Conservation (phyloP, 1,140 invertebrate genomes). For the Argopecten irradians region DNA sequence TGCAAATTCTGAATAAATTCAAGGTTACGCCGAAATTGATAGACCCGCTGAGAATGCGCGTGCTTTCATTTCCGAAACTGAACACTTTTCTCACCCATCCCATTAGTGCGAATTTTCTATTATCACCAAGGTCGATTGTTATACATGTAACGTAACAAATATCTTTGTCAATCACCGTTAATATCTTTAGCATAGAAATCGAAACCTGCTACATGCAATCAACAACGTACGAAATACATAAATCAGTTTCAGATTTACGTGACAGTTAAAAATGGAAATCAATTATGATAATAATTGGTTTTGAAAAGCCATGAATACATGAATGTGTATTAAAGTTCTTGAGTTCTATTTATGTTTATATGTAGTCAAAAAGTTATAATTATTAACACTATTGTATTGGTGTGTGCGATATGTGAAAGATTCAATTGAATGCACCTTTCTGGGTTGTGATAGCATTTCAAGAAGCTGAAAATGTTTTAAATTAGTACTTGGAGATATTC, state of each 20-base stretch:
- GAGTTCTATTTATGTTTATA: no score
- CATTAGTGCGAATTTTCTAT: not conserved
- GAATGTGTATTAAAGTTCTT: not conserved
- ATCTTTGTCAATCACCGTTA: not conserved
- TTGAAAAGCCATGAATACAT: not conserved
- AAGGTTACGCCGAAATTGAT: not conserved
- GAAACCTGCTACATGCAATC: not conserved
- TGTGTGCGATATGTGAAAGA: no score
- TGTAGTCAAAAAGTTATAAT: no score
- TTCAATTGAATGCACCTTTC: no score
- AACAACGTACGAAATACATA: not conserved
- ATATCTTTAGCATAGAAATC: not conserved
- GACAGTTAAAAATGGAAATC: not conserved
- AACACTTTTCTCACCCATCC: not conserved
- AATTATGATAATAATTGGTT: not conserved
- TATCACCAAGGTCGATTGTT: not conserved
- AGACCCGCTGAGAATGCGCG: not conserved
- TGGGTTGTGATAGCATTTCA: no score
- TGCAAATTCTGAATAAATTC: not conserved
- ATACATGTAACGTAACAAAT: not conserved
- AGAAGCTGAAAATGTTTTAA: no score
- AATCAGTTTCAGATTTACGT: not conserved
- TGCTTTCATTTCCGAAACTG: not conserved
- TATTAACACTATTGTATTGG: no score
- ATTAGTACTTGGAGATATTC: no score